Evolutionary conservation across 2,797 vertebrate species (phyloP).

Genomic region (Hephaestus fuliginosus): DNA sequence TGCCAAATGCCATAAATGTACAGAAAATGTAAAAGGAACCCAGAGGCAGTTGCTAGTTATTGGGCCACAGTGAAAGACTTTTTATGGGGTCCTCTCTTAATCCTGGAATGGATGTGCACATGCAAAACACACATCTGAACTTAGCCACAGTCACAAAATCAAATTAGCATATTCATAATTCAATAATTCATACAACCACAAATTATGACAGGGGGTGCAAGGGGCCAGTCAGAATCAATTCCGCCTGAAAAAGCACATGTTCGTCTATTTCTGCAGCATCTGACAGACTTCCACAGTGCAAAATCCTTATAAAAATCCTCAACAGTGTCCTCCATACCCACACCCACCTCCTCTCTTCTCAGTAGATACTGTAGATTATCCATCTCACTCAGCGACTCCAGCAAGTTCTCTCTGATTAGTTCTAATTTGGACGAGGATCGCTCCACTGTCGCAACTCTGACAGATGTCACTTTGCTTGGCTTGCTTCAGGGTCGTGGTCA

Average conservation of each 20-base stretch:
- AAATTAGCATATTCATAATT: background rate
- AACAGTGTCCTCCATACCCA: background rate
- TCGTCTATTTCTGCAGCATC: background rate
- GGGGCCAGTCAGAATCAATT: constrained; percentile 19
- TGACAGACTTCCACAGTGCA: background rate
- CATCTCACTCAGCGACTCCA: constrained; percentile 23
- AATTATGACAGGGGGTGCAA: background rate
- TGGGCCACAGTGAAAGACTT: background rate
- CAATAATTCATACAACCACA: background rate
- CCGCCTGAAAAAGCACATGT: background rate
- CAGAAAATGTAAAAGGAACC: constrained; percentile 13
- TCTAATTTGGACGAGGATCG: constrained; percentile 64
- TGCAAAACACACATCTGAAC: background rate
- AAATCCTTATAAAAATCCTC: background rate
- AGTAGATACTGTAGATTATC: constrained; percentile 33
- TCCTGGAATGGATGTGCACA: background rate
- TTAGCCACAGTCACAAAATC: background rate
- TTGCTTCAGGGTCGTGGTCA: constrained; percentile 61
- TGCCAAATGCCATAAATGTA: constrained; percentile 38
- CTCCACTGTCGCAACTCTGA: constrained; percentile 68
- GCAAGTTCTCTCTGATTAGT: constrained; percentile 60
- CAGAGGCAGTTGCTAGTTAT: constrained; percentile 14
- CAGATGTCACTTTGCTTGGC: constrained; percentile 74
- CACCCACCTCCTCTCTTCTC: background rate
- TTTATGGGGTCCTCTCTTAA: constrained; percentile 10